Base-by-base conservation (phyloP, 2,797 vertebrate species). In the Acipenser ruthenus region DNA sequence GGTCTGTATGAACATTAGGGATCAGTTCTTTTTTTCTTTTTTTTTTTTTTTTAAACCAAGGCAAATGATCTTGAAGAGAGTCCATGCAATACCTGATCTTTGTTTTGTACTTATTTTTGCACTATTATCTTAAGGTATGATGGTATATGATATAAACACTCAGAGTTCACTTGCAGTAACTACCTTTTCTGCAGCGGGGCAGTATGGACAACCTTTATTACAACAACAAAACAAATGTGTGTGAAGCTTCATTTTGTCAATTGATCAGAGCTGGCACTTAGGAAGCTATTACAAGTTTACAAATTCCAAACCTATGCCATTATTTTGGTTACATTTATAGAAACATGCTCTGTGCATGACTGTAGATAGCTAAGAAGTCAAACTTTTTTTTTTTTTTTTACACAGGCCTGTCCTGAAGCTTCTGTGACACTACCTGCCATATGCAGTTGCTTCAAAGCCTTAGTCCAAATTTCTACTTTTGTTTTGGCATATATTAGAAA, bases 81-180 rank as follows among this genome's bases (percentile, higher is more conserved):
- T 84, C 85, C 82, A 84, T 80, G 79, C 82, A 83, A 84, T 64
- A 62, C 82, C 71, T 79, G 73, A 79, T 79, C 71, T 75, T 83
- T 79, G 71, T 79, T 18, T 89, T 87, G 77, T 84, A 89, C 75
- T 88, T 91, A 78, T 84, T 89, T 93, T 93, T 93, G 92, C 92
- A 94, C 90, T 93, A 93, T 90, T 91, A 86, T 90, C 84, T 87
- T 83, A 83, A 85, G 83, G 86, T 90, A 88, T 83, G 84, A 89
- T 88, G 88, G 85, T 85, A 86, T 84, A 88, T 83, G 78, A 75
- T 78, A 68, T 73, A 79, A 72, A 84, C 84, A 83, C 86, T 82
- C 84, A 82, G 82, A 82, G 76, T 81, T 77, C 65, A 68, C 80
- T 67, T 62, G 50, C 70, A 77, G 81, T 78, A 66, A 59, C 82